A percentile compares a stretch with the other conserved stretches of the same genome.
phyloP scores from a whole-genome alignment of 1,140 invertebrate genomes.

The Tetramorium parvispinum region DNA sequence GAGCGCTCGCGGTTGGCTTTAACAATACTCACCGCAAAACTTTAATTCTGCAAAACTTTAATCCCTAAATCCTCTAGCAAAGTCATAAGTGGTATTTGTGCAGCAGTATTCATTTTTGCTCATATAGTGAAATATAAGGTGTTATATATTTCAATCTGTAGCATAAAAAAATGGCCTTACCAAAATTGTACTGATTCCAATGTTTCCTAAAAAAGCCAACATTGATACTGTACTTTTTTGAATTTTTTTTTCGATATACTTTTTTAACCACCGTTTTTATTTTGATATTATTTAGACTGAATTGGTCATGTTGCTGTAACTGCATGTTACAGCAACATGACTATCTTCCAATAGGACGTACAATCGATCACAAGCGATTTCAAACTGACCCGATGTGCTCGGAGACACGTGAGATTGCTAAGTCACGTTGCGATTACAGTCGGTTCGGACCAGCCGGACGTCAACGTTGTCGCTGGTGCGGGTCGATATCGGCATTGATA shows the following conservation, averaged over 20 bases:
- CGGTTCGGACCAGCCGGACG: conserved; percentile 34
- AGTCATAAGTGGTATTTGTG: conserved; percentile 20
- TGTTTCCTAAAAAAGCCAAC: neutral
- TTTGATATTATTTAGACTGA: conserved; percentile 18
- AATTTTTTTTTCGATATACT: neutral
- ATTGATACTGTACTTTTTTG: neutral
- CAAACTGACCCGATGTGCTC: conserved; percentile 51
- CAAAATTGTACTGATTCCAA: neutral
- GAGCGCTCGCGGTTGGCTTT: conserved; percentile 24
- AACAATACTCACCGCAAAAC: conserved; percentile 33
- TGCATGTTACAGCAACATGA: conserved; percentile 8
- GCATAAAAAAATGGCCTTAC: neutral
- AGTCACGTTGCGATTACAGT: conserved; percentile 59
- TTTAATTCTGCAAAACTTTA: conserved; percentile 42
- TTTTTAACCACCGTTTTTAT: neutral
- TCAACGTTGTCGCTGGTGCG: conserved; percentile 46
- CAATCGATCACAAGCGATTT: conserved; percentile 49
- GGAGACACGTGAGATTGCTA: conserved; percentile 60
- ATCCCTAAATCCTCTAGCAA: conserved; percentile 20
- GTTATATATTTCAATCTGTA: neutral
- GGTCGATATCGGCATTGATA: conserved; percentile 57
- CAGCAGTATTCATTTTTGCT: neutral
- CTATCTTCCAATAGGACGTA: conserved; percentile 22
- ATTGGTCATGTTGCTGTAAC: neutral
- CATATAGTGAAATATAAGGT: neutral